Percentiles rank a stretch among this genome's conserved stretches.
Evolutionary conservation across 2,797 vertebrate species (phyloP).

Genomic region (Artibeus jamaicensis): DNA sequence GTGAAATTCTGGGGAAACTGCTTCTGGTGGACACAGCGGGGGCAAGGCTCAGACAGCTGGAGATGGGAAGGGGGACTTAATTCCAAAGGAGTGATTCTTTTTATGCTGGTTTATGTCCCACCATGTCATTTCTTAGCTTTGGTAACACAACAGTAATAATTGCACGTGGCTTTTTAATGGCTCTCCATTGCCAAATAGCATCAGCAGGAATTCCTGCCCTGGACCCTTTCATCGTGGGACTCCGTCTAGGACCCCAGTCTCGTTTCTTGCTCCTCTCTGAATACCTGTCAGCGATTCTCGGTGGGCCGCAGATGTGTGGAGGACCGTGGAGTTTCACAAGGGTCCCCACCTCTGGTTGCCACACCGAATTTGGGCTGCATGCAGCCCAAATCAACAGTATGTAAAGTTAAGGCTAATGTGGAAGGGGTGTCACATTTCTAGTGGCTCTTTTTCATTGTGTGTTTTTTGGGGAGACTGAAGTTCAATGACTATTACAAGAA

Average conservation of each 20-base stretch:
- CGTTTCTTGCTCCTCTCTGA: background rate
- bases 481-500: background rate
- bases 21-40: background rate
- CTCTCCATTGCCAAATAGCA: background rate
- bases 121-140: conserved; percentile 22
- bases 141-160: background rate
- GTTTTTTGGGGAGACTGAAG: background rate
- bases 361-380: background rate
- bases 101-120: background rate
- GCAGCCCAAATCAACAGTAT: background rate
- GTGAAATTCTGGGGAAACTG: background rate
- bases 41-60: background rate
- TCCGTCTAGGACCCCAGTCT: background rate
- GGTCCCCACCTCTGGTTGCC: background rate
- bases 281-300: background rate
- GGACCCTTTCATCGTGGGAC: background rate
- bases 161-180: background rate
- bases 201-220: background rate
- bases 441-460: background rate
- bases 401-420: background rate
- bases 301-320: background rate
- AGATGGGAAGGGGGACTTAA: background rate
- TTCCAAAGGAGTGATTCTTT: background rate
- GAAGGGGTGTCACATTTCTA: background rate
- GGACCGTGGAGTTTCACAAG: background rate